A percentile compares a stretch with the other conserved stretches of the same genome.
phyloP scores from a whole-genome alignment of 2,888 invertebrate genomes.

The Phorcus lineatus region DNA sequence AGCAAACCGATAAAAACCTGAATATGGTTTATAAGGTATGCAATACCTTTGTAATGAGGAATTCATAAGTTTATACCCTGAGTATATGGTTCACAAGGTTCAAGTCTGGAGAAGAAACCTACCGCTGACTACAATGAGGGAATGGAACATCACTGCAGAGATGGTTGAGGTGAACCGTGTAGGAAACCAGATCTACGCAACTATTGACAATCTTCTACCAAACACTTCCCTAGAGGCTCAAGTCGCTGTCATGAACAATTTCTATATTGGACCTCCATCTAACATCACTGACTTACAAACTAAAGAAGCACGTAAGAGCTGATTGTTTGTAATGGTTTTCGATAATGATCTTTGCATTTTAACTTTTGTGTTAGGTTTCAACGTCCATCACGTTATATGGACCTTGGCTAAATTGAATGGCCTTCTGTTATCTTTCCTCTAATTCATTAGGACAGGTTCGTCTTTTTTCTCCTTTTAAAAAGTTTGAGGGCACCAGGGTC shows the following conservation, averaged over 20 bases:
- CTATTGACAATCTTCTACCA: conserved; percentile 61
- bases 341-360: not conserved
- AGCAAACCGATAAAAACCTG: not conserved
- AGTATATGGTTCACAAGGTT: conserved; percentile 78
- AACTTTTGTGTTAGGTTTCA: too few species aligned
- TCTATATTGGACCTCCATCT: conserved; percentile 92
- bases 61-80: not conserved
- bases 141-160: conserved; percentile 48
- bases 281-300: conserved; percentile 80
- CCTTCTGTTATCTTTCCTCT: too few species aligned
- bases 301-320: conserved; percentile 64
- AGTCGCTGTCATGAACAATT: conserved; percentile 93
- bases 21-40: not conserved
- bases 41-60: not conserved
- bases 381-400: too few species aligned
- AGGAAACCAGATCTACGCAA: conserved; percentile 37
- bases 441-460: too few species aligned
- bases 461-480: too few species aligned
- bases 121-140: conserved; percentile 56
- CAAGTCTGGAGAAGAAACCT: conserved; percentile 93
- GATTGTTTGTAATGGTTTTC: not conserved
- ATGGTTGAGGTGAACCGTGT: conserved; percentile 36
- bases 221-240: conserved; percentile 85
- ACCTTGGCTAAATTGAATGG: too few species aligned
- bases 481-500: too few species aligned